Base-by-base conservation (phyloP, 1,140 invertebrate genomes). In the Drosophila setifemur region DNA sequence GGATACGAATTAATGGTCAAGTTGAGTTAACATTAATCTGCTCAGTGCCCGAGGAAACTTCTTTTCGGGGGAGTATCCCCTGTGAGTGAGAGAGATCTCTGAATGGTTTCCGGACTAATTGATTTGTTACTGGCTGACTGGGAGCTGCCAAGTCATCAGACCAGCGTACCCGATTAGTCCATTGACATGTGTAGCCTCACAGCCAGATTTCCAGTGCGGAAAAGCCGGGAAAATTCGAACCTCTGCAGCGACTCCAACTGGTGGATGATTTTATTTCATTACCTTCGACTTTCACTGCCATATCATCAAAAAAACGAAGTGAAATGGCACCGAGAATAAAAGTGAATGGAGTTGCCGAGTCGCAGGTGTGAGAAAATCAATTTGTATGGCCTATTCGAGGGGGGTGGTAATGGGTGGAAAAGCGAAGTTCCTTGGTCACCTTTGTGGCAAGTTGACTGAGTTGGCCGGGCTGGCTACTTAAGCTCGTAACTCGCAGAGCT, bases 301-400 rank as follows among this genome's bases (percentile, higher is more conserved):
- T 29, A 28, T 28, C 23, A 54, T 33, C 52, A 25, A 43, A 50
- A 55, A 50, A 66, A 16, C 7, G 37, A 57, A 49, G 21, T 43
- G 18, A 48, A 54, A 44, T n/a, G 19, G 7, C 3, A 21, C 7
- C 45, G n/a, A 28, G 16, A 45, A 7, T 5, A 29, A 23, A 45
- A 25, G 12, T 7, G 7, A n/a, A 6, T 18, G 23, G 42, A 21
- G n/a, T 26, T 16, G 6, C 6, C 7, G 28, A 66, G n/a, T n/a
- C n/a, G n/a, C n/a, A n/a, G 73, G 78, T 70, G 64, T 77, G 70
- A 58, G 79, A 79, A 83, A 83, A 85, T 74, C 79, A 85, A 83
- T 83, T 82, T 82, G 68, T 77, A 50, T 66, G 55, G 60, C 53
- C 55, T 37, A 58, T 31, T 55, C 61, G 68, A 55, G 42, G 12